Evolutionary conservation across 2,113 vertebrate species (phyloP), one percentile per base, ranked within the genome.

Genomic region (Sylvilagus bachmani): DNA sequence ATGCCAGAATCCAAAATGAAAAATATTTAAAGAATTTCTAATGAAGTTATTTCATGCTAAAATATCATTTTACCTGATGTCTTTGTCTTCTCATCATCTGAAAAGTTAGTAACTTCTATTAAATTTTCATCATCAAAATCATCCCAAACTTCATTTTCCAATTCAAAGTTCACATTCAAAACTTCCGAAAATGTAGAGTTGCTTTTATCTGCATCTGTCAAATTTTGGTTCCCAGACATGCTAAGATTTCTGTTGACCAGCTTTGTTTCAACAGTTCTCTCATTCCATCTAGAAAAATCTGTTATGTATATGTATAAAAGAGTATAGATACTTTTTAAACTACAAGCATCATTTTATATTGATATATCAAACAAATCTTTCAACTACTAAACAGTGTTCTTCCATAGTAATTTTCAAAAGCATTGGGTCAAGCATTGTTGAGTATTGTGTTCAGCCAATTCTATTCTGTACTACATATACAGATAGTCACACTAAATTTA

Each of bases 91-190:
- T 95, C 89, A 97, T 95, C 86, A 77, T 78, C 61, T 78, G 87
- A 92, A 84, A 98, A 97, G 92, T 95, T 98, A 58, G 98, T 98
- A 66, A 98, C 98, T 96, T 97, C 85, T 94, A 98, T 82, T 94
- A 99, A 98, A 93, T 98, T 98, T 25, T 99, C 99, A 93, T 99
- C 99, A 97, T 98, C 98, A 97, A 99, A 98, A 94, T 99, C 98
- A 96, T 99, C 99, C 99, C 99, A 99, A 97, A 99, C 97, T 66
- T 99, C 99, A 98, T 98, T 97, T 98, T 98, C 98, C 24, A 99
- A 98, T 96, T 99, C 99, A 97, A 99, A 99, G 97, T 96, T 98
- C 93, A 99, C 97, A 91, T 97, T 96, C 25, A 98, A 97, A 93
- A 96, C 84, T 95, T 98, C 98, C 95, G 98, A 97, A 96, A 98